A percentile compares a stretch with the other conserved stretches of the same genome.
Conservation (phyloP, 2,113 vertebrate genomes). For the Stegastes partitus region DNA sequence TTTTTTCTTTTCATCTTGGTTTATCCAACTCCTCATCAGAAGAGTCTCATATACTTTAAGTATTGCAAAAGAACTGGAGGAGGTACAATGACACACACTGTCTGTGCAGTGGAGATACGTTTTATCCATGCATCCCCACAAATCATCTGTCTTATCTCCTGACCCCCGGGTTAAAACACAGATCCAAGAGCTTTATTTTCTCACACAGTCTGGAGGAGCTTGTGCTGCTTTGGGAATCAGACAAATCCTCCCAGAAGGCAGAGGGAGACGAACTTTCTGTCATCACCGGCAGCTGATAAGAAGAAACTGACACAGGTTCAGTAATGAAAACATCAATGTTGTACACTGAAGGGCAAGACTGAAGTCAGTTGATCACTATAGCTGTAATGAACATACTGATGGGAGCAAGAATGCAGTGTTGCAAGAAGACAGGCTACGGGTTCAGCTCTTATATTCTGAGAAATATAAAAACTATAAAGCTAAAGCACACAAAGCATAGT, state of each 20-base stretch:
- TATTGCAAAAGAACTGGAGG: not conserved
- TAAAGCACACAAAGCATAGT: too few relatives aligned
- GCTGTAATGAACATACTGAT: too few relatives aligned
- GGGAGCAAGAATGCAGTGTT: too few relatives aligned
- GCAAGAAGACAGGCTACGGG: too few relatives aligned
- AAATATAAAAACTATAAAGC: too few relatives aligned
- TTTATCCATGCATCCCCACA: constrained; percentile 13
- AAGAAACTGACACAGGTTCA: constrained; percentile 22
- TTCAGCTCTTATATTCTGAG: too few relatives aligned
- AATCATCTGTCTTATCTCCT: constrained; percentile 44
- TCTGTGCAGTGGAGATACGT: constrained; percentile 33
- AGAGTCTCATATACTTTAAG: too few relatives aligned
- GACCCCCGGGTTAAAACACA: constrained; percentile 16
- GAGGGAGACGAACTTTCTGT: constrained; percentile 11
- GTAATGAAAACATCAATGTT: not conserved
- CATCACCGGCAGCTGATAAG: constrained; percentile 22
- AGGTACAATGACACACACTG: constrained; percentile 1
- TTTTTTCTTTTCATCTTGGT: too few relatives aligned
- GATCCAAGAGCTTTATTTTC: constrained; percentile 35
- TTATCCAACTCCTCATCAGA: too few relatives aligned
- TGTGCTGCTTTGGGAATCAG: constrained; percentile 33
- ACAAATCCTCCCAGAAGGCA: constrained; percentile 47
- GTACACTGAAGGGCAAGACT: not conserved
- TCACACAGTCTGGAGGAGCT: constrained; percentile 9
- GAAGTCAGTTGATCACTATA: not conserved